phyloP scores from a whole-genome alignment of 2,888 invertebrate species.

The Phengaris alcon region DNA sequence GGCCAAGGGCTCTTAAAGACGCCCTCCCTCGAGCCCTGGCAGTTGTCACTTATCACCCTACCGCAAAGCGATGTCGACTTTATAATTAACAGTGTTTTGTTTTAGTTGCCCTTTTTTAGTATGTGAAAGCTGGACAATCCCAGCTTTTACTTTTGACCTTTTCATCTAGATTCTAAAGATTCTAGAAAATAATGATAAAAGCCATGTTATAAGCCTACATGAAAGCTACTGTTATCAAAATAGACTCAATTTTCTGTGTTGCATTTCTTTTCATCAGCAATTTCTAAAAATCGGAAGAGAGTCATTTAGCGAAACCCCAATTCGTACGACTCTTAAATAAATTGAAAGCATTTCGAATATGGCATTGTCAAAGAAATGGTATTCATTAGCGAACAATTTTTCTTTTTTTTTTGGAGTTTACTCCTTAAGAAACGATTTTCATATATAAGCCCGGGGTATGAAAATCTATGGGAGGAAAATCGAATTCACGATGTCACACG shows the following conservation, averaged over 20 bases:
- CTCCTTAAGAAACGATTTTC: no score
- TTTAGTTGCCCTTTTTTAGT: slow-evolving; percentile 7
- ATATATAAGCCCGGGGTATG: no score
- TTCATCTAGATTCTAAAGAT: neutral
- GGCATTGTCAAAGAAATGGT: slow-evolving; percentile 15
- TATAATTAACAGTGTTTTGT: slow-evolving; percentile 31
- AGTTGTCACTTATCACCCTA: slow-evolving; percentile 30
- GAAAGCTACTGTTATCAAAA: no score
- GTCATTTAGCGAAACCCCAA: neutral
- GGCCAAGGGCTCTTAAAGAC: slow-evolving; percentile 43
- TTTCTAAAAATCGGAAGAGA: slow-evolving; percentile 1
- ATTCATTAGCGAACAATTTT: slow-evolving; percentile 20
- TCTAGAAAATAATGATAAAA: neutral
- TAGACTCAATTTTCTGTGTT: no score
- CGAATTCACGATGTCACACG: no score
- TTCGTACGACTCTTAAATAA: neutral
- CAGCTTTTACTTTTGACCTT: neutral
- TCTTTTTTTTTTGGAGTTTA: neutral
- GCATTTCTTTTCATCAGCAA: neutral
- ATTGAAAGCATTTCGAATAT: slow-evolving; percentile 17
- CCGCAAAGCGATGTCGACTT: slow-evolving; percentile 40
- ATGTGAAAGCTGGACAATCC: neutral
- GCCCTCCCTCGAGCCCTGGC: slow-evolving; percentile 42
- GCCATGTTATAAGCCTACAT: no score
- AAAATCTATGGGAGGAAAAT: no score